Evolutionary conservation across 1,140 invertebrate genomes (phyloP).

Genomic region (Trypoxylus dichotomus): DNA sequence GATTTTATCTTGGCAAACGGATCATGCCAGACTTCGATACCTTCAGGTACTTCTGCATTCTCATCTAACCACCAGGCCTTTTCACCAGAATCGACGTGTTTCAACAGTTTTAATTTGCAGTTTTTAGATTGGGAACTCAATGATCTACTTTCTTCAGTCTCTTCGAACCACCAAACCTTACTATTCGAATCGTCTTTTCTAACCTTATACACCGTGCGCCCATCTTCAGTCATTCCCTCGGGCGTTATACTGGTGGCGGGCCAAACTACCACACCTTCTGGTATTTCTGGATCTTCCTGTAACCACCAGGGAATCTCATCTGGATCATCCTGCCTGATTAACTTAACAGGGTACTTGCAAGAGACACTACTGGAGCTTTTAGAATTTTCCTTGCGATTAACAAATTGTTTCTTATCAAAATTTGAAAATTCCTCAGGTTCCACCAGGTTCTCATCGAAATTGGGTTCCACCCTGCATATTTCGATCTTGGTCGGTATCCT

Average conservation of each 20-base stretch:
- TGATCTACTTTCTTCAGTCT: conserved; percentile 12
- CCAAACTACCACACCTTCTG: conserved; percentile 22
- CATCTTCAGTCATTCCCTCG: conserved; percentile 30
- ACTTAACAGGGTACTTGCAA: conserved; percentile 4
- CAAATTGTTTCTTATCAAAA: too few species aligned
- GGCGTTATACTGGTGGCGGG: conserved; percentile 3
- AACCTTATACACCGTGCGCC: conserved; percentile 25
- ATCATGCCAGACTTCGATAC: conserved; percentile 47
- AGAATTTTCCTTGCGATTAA: too few species aligned
- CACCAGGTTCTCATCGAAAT: background rate
- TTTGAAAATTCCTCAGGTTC: too few species aligned
- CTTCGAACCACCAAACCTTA: conserved; percentile 11
- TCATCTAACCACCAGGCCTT: conserved; percentile 66
- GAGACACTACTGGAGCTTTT: too few species aligned
- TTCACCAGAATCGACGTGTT: conserved; percentile 60
- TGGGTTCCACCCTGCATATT: conserved; percentile 5
- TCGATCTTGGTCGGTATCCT: background rate
- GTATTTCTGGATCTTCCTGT: background rate
- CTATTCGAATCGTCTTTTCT: background rate
- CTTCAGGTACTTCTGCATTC: conserved; percentile 54
- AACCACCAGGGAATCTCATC: conserved; percentile 37
- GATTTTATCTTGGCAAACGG: background rate
- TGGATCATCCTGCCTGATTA: conserved; percentile 28
- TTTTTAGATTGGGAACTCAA: background rate
- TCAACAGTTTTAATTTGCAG: background rate